Percentiles rank a stretch among this genome's conserved stretches.
Conservation (phyloP, 2,113 vertebrate species). For the Poecilia latipinna region DNA sequence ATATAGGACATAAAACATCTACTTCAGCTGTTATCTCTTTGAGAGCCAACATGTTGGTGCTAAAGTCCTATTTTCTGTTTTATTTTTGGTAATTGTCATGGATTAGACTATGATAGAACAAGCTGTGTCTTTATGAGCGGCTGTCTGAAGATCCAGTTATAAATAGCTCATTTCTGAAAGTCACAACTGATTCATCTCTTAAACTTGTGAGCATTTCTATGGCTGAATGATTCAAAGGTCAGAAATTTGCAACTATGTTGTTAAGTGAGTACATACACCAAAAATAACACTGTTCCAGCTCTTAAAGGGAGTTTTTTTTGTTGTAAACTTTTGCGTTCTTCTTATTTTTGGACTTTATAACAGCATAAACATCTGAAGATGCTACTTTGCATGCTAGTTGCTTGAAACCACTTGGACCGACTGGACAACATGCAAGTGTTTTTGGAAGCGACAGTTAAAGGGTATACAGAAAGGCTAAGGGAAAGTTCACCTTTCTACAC, state of each 20-base stretch:
- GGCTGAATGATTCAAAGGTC: not conserved
- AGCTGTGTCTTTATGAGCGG: not conserved
- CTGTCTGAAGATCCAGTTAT: not conserved
- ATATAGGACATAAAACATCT: not conserved
- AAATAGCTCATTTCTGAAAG: not conserved
- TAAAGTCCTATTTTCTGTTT: not conserved
- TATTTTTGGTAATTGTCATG: not conserved
- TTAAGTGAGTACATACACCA: not conserved
- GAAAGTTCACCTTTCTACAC: too few species aligned
- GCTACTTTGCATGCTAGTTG: too few species aligned
- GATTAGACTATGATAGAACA: not conserved
- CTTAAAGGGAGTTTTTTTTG: too few species aligned
- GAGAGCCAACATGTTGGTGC: not conserved
- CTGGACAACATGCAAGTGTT: too few species aligned
- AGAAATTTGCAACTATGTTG: not conserved
- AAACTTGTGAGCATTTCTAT: not conserved
- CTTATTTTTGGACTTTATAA: too few species aligned
- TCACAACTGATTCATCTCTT: not conserved
- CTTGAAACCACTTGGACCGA: too few species aligned
- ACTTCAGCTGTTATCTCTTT: not conserved
- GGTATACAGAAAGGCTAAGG: too few species aligned
- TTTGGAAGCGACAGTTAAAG: too few species aligned
- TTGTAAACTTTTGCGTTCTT: too few species aligned
- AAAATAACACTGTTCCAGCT: too few species aligned
- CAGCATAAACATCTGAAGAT: too few species aligned